Base-by-base conservation (phyloP, 2,888 invertebrate genomes). In the Leptopilina syphax region DNA sequence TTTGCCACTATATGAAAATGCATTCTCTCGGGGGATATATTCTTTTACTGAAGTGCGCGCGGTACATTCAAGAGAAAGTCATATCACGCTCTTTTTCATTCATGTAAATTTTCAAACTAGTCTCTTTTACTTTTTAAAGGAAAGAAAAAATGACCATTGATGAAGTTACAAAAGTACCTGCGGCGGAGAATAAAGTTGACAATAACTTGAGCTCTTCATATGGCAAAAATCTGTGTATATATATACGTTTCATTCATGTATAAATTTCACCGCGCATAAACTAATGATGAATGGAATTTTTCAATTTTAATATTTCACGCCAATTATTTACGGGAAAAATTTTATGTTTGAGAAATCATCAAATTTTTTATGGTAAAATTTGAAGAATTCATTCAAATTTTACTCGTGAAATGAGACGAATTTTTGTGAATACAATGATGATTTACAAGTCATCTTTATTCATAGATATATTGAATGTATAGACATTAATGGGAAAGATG, bases 81-180 rank as follows among this genome's bases (percentile, higher is more conserved):
- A n/a, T 73, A 73, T 73, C 54, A 73, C 73, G 73, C 34, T 73
- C 73, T 54, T 34, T 34, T 34, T 73, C n/a, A 73, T 73, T 73
- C 73, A 57, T 10, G 73, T 34, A 73, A 73, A 73, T 73, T 44
- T n/a, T 57, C n/a, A 9, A 73, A 57, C 73, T 73, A 57, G 34
- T 13, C 73, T 44, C 44, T 44, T 6, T 44, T 44, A 5, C 44
- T 73, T 57, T 24, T 12, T 3, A 34, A 34, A 34, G 34, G 34
- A 3, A 73, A 54, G 57, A 10, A 50, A 50, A 73, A 73, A 57
- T 54, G 73, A 57, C 73, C 73, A 73, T 73, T 73, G 73, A 73
- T 73, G 73, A 73, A 73, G 34, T 41, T 50, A 34, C 34, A 44
- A 50, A 50, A 50, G 50, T 24, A 12, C 18, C 24, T 50, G 50